Evolutionary conservation across 2,797 vertebrate genomes (phyloP).

Genomic region (Echiichthys vipera): DNA sequence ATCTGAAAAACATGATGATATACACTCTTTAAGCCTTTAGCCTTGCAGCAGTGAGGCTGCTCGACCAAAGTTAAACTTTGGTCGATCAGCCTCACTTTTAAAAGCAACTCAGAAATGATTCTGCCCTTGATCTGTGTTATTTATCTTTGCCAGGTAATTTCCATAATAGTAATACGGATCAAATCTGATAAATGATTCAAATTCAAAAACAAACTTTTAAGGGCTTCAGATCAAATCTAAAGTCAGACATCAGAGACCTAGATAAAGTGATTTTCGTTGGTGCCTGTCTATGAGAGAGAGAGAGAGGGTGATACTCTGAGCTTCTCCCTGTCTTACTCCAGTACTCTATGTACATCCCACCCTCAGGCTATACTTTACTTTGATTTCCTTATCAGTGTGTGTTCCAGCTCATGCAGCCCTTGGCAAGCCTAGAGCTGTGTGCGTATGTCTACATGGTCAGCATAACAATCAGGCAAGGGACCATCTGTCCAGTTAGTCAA

Average conservation of each 20-base stretch:
- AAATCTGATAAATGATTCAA: conserved; percentile 59
- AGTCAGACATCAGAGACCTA: conserved; percentile 54
- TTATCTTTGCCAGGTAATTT: conserved; percentile 54
- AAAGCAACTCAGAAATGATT: conserved; percentile 33
- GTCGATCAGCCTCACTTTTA: conserved; percentile 25
- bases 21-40: conserved; percentile 44
- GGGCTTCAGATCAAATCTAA: conserved; percentile 63
- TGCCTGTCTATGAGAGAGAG: conserved; percentile 40
- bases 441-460: conserved; percentile 20
- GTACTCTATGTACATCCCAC: conserved; percentile 44
- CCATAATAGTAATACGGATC: conserved; percentile 51
- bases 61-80: conserved; percentile 42
- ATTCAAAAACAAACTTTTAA: conserved; percentile 58
- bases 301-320: conserved; percentile 61
- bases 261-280: conserved; percentile 8
- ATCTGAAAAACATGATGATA: conserved; percentile 35
- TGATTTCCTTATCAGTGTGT: conserved; percentile 62
- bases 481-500: conserved; percentile 29
- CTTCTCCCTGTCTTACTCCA: conserved; percentile 32
- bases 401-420: conserved; percentile 50
- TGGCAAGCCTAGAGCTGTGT: conserved; percentile 29
- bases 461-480: conserved; percentile 45
- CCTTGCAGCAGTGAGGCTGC: conserved; percentile 22
- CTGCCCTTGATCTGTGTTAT: conserved; percentile 40
- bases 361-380: conserved; percentile 63